Evolutionary conservation across 2,797 vertebrate genomes (phyloP), one percentile per base, ranked within the genome.

Genomic region (Anguilla obscura): DNA sequence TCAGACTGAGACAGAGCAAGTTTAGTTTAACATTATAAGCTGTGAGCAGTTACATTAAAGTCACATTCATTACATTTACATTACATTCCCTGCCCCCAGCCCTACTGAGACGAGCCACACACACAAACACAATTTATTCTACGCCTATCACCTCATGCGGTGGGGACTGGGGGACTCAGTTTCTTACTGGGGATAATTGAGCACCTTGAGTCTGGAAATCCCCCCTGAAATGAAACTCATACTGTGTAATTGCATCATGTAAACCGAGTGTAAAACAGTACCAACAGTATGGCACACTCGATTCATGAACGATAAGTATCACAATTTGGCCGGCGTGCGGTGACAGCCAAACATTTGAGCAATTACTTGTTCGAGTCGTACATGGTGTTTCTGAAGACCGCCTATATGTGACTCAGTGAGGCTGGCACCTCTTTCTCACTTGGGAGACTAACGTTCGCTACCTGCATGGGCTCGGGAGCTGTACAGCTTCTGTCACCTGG

Each of bases 131-230:
- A 91, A 93, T 94, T 92, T 93, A 92, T 94, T 94, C 94, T 94
- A 93, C 30, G 87, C 88, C 91, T 90, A 92, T 91, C 93, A 88
- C 93, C 91, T 93, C 92, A 93, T 92, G 92, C 93, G 93, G 86
- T 87, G 90, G 93, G 91, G 92, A 94, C 94, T 94, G 93, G 93
- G 89, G 94, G 94, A 94, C 94, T 94, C 90, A 91, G 93, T 93
- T 95, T 94, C 94, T 93, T 93, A 93, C 91, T 91, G 21, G 92
- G 90, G 94, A 95, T 98, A 98, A 98, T 98, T 97, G 96, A 96
- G 97, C 96, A 96, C 95, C 95, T 94, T 94, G 93, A 95, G 95
- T 90, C 88, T 74, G 88, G 94, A 95, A 95, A 95, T 93, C 94
- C 95, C 96, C 90, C 92, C 91, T 89, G 92, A 89, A 93, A 94